A percentile compares a stretch with the other conserved stretches of the same genome.
Evolutionary conservation across 1,140 invertebrate genomes (phyloP).

Genomic region (Ylistrum balloti): DNA sequence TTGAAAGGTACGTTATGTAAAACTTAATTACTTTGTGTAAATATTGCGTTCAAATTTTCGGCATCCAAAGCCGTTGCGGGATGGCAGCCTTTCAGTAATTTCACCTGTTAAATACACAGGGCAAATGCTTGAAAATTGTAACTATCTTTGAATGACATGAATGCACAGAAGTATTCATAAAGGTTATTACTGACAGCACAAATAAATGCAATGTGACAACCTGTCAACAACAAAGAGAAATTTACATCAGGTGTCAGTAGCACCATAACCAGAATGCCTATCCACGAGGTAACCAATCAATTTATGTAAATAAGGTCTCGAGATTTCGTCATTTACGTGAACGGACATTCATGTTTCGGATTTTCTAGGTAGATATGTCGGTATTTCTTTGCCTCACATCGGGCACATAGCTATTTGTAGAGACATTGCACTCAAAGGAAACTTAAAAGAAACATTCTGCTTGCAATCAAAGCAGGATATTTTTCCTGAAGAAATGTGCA

Average conservation of each 20-base stretch:
- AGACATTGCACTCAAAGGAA: no score
- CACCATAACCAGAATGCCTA: not conserved
- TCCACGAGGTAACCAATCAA: not conserved
- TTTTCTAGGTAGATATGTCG: no score
- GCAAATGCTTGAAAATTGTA: not conserved
- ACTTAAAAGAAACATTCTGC: no score
- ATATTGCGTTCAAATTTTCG: not conserved
- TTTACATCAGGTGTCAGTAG: not conserved
- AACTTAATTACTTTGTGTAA: no score
- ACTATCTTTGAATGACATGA: not conserved
- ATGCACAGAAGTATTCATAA: slow-evolving; percentile 22
- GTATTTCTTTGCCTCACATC: no score
- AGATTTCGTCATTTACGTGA: not conserved
- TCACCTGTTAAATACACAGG: not conserved
- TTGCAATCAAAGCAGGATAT: no score
- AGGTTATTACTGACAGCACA: not conserved
- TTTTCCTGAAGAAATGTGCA: no score
- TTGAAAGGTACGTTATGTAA: no score
- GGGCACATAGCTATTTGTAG: no score
- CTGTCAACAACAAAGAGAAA: not conserved
- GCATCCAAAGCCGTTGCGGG: not conserved
- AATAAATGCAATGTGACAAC: not conserved
- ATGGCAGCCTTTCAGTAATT: not conserved
- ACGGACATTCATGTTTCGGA: not conserved
- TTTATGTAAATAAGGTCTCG: not conserved